Evolutionary conservation across 2,888 invertebrate species (phyloP).

Genomic region (Helleia helle): DNA sequence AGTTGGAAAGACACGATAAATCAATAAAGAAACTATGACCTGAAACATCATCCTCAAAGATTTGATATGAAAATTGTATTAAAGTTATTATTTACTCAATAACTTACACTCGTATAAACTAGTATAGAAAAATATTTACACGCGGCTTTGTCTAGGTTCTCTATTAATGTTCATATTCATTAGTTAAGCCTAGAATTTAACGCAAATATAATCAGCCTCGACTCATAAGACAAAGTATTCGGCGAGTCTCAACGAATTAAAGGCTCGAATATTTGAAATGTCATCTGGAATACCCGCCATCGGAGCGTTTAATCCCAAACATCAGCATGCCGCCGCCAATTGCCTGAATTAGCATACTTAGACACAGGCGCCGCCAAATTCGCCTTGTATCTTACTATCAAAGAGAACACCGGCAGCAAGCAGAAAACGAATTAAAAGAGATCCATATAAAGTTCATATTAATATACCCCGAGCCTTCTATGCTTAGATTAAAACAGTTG

Average conservation of each 20-base stretch:
- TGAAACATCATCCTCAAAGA: too few relatives aligned
- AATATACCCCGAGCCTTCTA: background rate
- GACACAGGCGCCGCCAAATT: constrained; percentile 50
- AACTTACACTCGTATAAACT: too few relatives aligned
- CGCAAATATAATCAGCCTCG: too few relatives aligned
- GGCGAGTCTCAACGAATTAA: background rate
- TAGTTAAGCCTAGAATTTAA: too few relatives aligned
- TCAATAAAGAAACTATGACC: too few relatives aligned
- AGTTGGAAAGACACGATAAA: too few relatives aligned
- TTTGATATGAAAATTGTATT: too few relatives aligned
- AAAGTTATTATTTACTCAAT: too few relatives aligned
- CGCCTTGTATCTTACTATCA: constrained; percentile 45
- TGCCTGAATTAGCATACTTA: constrained; percentile 61
- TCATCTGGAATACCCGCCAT: constrained; percentile 5
- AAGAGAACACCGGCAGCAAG: constrained; percentile 32
- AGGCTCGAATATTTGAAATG: constrained; percentile 6
- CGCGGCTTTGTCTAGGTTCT: too few relatives aligned
- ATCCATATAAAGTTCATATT: background rate
- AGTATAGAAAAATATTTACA: too few relatives aligned
- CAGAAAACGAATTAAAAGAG: background rate
- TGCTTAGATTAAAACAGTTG: background rate
- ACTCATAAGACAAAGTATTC: too few relatives aligned
- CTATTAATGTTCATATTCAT: too few relatives aligned
- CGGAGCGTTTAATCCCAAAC: constrained; percentile 13
- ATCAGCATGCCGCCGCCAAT: constrained; percentile 46